phyloP scores from a whole-genome alignment of 2,113 vertebrate genomes.

The Pelmatolapia mariae region DNA sequence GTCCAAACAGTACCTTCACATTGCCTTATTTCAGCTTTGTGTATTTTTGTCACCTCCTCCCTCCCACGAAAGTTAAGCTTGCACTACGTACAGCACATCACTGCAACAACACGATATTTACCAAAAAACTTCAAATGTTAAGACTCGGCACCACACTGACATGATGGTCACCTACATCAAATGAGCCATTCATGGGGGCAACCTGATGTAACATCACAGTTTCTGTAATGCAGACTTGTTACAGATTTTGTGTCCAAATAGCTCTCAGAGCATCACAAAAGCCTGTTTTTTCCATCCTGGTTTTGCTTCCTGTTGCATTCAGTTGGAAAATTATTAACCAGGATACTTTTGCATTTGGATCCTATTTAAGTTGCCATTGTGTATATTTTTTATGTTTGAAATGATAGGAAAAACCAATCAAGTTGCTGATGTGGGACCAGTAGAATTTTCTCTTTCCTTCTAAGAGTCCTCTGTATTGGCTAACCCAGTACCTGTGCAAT shows the following conservation, averaged over 20 bases:
- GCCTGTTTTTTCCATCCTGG: background rate
- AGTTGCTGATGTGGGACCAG: background rate
- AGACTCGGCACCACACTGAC: background rate
- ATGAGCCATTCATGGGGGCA: background rate
- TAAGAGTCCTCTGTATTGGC: constrained; percentile 40
- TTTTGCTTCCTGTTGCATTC: constrained; percentile 15
- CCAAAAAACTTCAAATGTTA: background rate
- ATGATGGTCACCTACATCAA: background rate
- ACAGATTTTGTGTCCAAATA: background rate
- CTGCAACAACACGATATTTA: background rate
- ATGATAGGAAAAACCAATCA: background rate
- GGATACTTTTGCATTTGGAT: background rate
- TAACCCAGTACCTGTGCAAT: constrained; percentile 66
- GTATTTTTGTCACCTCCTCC: background rate
- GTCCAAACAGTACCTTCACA: constrained; percentile 1
- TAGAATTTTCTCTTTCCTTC: constrained; percentile 9
- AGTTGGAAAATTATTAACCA: constrained; percentile 10
- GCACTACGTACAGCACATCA: background rate
- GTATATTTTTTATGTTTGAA: constrained; percentile 9
- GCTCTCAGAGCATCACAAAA: constrained; percentile 16
- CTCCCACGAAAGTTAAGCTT: background rate
- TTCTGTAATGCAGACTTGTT: constrained; percentile 2
- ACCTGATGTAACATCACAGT: background rate
- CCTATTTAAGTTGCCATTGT: constrained; percentile 3
- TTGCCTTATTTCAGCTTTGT: constrained; percentile 37